Base-by-base conservation (phyloP, 2,888 invertebrate genomes). In the Glyphotaelius pellucidus region DNA sequence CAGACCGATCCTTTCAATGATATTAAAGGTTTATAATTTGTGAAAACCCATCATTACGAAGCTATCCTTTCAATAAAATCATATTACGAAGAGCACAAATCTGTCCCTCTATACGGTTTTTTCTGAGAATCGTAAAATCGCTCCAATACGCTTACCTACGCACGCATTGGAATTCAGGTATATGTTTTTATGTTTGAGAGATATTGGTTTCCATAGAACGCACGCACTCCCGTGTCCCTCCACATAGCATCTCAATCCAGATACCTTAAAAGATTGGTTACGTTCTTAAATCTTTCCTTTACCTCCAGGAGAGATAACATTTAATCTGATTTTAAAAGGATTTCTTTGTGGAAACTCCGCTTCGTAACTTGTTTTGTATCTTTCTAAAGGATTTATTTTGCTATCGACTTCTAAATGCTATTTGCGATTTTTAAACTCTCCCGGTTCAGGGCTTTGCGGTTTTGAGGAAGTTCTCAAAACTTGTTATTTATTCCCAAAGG, bases 251-350 rank as follows among this genome's bases (percentile, higher is more conserved):
- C 30, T 86, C 86, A 86, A 35, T 86, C 86, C 30, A 47, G 52
- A 87, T 87, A 32, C 38, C 87, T 87, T 87, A 67, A 87, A 67
- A 87, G 52, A 47, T 52, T 52, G 67, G 31, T 87, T 32, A 19
- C 30, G 47, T 31, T 87, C 47, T 87, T 67, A 31, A 87, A 67
- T 87, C 87, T 35, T 35, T 38, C 67, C 85, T 85, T 85, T 85
- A 38, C 87, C 19, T 67, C 31, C 14, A 32, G 67, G 67, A 87
- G 12, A 87, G 87, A 87, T 87, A 67, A 67, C 86, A 86, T 42
- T 42, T 42, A 86, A 86, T 25, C 86, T n/a, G 86, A 86, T 87
- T 87, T 87, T 67, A 67, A 87, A 87, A 87, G 87, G 87, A 87
- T 87, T 87, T 87, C 87, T 87, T 67, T 87, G 87, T 87, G 67